A percentile compares a stretch with the other conserved stretches of the same genome.
Evolutionary conservation across 2,113 vertebrate species (phyloP).

Genomic region (Lagopus leucura): DNA sequence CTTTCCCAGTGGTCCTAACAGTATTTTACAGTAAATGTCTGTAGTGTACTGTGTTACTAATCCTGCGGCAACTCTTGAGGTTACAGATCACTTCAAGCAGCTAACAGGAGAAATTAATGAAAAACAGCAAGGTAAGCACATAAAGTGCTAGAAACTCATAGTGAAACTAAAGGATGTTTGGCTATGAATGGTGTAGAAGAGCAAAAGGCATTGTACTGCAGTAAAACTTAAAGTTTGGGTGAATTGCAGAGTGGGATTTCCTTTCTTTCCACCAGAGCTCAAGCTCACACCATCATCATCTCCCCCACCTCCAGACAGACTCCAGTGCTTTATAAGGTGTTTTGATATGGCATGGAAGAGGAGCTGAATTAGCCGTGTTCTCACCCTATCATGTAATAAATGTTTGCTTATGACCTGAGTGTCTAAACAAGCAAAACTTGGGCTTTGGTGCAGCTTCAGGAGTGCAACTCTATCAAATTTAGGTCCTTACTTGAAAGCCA

Average conservation of each 20-base stretch:
- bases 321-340: background rate
- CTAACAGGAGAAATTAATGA: background rate
- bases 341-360: background rate
- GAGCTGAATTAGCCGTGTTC: background rate
- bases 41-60: background rate
- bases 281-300: background rate
- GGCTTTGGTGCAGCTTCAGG: background rate
- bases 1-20: background rate
- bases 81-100: background rate
- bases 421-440: background rate
- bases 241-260: background rate
- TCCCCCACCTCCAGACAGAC: background rate
- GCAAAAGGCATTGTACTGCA: background rate
- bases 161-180: background rate
- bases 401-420: background rate
- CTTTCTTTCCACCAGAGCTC: background rate
- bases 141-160: background rate
- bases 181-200: background rate
- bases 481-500: background rate
- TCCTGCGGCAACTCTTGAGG: background rate
- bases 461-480: background rate
- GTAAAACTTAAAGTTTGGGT: background rate
- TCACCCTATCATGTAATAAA: background rate
- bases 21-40: background rate
- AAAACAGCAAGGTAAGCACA: background rate